These are phyloP conservation scores for Prorops nasuta DNA, from an alignment of 1,140 invertebrate species.

Conservation along the genomic window DNA sequence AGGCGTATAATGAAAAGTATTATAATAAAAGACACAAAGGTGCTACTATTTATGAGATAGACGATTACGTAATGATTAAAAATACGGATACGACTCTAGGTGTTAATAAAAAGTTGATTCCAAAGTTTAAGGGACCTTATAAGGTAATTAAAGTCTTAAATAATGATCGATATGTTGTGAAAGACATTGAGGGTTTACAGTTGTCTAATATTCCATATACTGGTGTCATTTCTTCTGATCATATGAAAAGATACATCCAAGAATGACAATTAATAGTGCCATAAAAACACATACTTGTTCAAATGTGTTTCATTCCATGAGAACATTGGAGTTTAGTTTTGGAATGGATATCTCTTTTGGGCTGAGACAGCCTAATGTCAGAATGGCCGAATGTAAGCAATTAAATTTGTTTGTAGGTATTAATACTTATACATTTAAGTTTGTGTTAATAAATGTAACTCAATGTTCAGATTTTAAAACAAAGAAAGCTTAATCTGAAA, in stretches of 20 bases:
- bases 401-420: no score
- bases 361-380: no score
- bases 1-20: background rate
- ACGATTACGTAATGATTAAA: slow-evolving; percentile 2
- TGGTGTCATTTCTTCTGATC: background rate
- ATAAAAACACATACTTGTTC: no score
- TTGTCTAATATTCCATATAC: background rate
- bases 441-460: no score
- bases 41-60: background rate
- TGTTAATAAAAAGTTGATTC: slow-evolving; percentile 7
- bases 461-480: no score
- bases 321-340: no score
- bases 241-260: background rate
- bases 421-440: no score
- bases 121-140: slow-evolving; percentile 6
- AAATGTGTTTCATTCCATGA: no score
- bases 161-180: background rate
- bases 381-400: no score
- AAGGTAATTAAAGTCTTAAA: background rate
- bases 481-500: no score
- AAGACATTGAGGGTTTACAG: background rate
- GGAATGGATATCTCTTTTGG: no score
- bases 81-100: slow-evolving; percentile 3
- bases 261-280: no score
- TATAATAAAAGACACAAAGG: background rate